Evolutionary conservation across 2,797 vertebrate genomes (phyloP), one percentile per base, ranked within the genome.

Genomic region (Myotis pilosus): DNA sequence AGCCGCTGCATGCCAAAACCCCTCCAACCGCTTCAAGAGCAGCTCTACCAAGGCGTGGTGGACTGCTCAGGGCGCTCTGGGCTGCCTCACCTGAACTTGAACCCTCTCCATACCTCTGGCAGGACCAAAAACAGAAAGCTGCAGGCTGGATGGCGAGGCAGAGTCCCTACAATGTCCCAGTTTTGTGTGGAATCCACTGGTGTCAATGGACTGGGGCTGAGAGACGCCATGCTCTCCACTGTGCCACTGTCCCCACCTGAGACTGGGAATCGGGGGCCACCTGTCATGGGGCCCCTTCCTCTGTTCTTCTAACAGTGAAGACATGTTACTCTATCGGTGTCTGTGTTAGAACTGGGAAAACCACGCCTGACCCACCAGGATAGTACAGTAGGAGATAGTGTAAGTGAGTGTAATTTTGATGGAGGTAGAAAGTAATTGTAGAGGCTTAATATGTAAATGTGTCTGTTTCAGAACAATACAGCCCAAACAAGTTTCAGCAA

Each of bases 51-150:
- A 25, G 2, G 28, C 30, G 10, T 23, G 10, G 3, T 1, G 3
- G 3, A 6, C 41, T 9, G 19, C 41, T n/a, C 57, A 1, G 68
- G 20, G 9, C 36, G 41, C 64, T 66, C 92, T 49, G 16, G 3
- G 3, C 38, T 68, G 41, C 64, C 20, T 66, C 33, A 5, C 23
- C 68, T 30, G 28, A 75, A 51, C 69, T 33, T 55, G 86, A 69
- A n/a, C 76, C n/a, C 17, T 19, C 64, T 68, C 68, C 66, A 75
- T 66, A 87, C 16, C 83, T 85, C 68, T 17, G 28, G 44, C 5
- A n/a, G 71, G 60, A 86, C 80, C 36, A 30, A 62, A 91, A n/a
- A 12, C 12, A 12, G n/a, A 28, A 94, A 44, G 5, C 68, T 60
- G 7, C 9, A 10, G 72, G 10, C 64, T 30, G 8, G 44, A 25